phyloP scores from a whole-genome alignment of 2,797 vertebrate genomes.

The Sebastes cheni region DNA sequence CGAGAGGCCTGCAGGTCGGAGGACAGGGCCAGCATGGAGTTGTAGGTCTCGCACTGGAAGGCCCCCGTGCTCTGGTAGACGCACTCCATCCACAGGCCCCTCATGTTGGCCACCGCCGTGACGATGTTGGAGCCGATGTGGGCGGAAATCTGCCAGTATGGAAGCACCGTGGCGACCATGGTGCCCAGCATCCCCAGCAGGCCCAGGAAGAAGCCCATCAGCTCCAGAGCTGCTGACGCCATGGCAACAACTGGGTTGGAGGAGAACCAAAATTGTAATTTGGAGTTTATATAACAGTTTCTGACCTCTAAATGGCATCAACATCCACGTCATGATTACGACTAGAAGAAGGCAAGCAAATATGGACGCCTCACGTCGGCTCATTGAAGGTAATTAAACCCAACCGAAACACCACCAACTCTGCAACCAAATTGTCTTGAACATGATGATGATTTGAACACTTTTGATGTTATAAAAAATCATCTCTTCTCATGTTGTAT shows the following conservation, averaged over 20 bases:
- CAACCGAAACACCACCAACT: not conserved
- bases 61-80: slow-evolving; percentile 93
- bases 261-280: not conserved
- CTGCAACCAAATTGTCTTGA: not conserved
- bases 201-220: slow-evolving; percentile 90
- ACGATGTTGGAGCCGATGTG: slow-evolving; percentile 94
- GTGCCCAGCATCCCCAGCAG: slow-evolving; percentile 90
- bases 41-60: slow-evolving; percentile 97
- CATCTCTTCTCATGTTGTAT: not conserved
- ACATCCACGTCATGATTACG: not conserved
- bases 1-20: slow-evolving; percentile 89
- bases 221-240: slow-evolving; percentile 88
- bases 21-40: slow-evolving; percentile 90
- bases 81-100: slow-evolving; percentile 98
- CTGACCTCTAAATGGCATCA: accelerated
- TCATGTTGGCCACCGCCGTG: slow-evolving; percentile 89
- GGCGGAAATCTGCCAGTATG: slow-evolving; percentile 90
- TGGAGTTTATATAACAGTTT: not conserved
- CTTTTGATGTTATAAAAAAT: not conserved
- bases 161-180: slow-evolving; percentile 87
- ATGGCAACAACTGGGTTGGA: slow-evolving; percentile 68
- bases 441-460: not conserved
- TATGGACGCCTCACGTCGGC: not conserved
- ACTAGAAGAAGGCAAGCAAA: not conserved
- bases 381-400: not conserved